These are phyloP conservation scores for Pristionchus pacificus DNA, from an alignment of 1,140 invertebrate species.

Conservation along the genomic window DNA sequence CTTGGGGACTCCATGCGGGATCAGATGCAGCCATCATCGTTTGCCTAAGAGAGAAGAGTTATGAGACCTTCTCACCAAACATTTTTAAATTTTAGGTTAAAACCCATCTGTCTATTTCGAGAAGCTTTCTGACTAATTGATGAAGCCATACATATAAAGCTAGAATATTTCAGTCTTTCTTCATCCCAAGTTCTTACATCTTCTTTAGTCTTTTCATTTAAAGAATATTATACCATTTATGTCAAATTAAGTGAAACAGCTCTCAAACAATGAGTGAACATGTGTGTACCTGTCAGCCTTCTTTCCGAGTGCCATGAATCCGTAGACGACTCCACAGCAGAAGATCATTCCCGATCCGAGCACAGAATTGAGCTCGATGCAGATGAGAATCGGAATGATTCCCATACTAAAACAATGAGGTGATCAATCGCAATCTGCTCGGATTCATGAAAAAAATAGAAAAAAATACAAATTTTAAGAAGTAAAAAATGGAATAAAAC, in stretches of 20 bases:
- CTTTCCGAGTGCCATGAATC: constrained; percentile 77
- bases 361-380: constrained; percentile 71
- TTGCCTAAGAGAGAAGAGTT: constrained; percentile 48
- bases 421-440: constrained; percentile 7
- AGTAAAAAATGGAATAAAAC: constrained; percentile 57
- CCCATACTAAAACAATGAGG: constrained; percentile 47
- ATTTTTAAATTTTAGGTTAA: constrained; percentile 12
- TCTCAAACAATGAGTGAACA: too few relatives aligned
- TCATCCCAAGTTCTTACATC: too few relatives aligned
- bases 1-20: constrained; percentile 52
- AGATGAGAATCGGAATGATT: constrained; percentile 70
- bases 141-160: not conserved
- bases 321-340: constrained; percentile 80
- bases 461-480: not conserved
- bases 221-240: too few relatives aligned
- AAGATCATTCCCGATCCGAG: constrained; percentile 83
- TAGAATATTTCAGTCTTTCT: not conserved
- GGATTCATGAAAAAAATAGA: not conserved
- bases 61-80: not conserved
- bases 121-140: not conserved
- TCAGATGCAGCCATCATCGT: constrained; percentile 54
- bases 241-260: too few relatives aligned
- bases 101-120: not conserved
- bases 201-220: too few relatives aligned
- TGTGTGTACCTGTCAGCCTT: constrained; percentile 59